Evolutionary conservation across 2,797 vertebrate species (phyloP), one percentile per base, ranked within the genome.

Genomic region (Rhinophrynus dorsalis): DNA sequence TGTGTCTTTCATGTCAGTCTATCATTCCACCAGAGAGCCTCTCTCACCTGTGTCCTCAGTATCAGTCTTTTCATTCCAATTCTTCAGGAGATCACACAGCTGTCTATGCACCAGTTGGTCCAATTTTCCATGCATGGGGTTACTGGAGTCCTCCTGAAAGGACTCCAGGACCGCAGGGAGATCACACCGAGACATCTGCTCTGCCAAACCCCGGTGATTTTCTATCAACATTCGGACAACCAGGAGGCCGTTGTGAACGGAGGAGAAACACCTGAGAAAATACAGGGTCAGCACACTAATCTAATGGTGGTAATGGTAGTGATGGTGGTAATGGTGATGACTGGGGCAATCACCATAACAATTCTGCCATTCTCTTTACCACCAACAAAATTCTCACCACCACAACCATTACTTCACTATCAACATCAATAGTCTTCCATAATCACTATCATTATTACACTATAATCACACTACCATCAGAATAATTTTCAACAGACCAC

Each of bases 171-270:
- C 84, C 1, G 79, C 0, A 11, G 77, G 85, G 64, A 97, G 78
- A 1, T 76, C 88, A 0, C 70, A 88, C 20, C 90, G 87, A 35
- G 83, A 84, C 76, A 98, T 86, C 85, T 94, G 94, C 81, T 96
- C 93, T 0, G 91, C 93, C 80, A 98, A 86, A 44, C 87, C 91
- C 74, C 91, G 92, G 62, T 96, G 94, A 72, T 87, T 85, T 1
- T 92, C 91, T 38, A 95, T 84, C 68, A 98, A 89, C 89, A 91
- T 85, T 76, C 88, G 90, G 80, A 96, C 78, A 33, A 98, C 88
- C 47, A 96, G 89, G 45, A 98, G 85, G 1, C 96, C 95, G 1
- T 94, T 94, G 40, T 80, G 86, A 67, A 96, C 92, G 0, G 91
- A 92, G 1, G 85, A 81, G n/a, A 80, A 81, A 63, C 92, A 94